Evolutionary conservation across 1,140 invertebrate genomes (phyloP).

Genomic region (Tenebrio molitor): DNA sequence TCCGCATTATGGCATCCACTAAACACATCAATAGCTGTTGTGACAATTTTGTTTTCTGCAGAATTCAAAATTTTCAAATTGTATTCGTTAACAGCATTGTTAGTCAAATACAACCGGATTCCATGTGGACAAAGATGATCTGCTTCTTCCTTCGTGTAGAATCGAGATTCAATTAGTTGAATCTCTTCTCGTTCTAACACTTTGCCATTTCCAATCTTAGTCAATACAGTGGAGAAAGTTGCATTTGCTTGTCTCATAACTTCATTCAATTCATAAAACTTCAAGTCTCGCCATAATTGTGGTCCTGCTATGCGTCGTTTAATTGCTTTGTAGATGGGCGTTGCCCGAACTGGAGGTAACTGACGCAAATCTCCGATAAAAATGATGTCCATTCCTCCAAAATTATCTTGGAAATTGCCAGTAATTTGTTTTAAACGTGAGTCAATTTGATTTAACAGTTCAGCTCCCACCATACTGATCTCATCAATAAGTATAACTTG

Average conservation of each 20-base stretch:
- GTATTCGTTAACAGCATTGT: conserved; percentile 51
- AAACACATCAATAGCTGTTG: conserved; percentile 53
- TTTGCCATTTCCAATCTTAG: conserved; percentile 60
- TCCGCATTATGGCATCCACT: conserved; percentile 14
- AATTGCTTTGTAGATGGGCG: conserved; percentile 54
- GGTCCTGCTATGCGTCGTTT: conserved; percentile 54
- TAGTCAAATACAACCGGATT: conserved; percentile 54
- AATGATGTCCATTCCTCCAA: conserved; percentile 54
- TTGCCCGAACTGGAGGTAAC: conserved; percentile 57
- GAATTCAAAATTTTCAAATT: conserved; percentile 52
- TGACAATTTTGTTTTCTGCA: conserved; percentile 57
- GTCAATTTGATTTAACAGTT: conserved; percentile 54
- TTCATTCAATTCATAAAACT: conserved; percentile 59
- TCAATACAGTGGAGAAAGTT: conserved; percentile 60
- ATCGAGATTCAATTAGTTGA: conserved; percentile 54
- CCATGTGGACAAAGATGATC: conserved; percentile 48
- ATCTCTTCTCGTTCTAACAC: conserved; percentile 46
- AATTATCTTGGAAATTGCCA: conserved; percentile 45
- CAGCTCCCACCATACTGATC: conserved; percentile 54
- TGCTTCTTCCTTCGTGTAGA: conserved; percentile 47
- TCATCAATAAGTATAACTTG: conserved; percentile 49
- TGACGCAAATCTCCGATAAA: conserved; percentile 55
- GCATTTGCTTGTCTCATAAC: conserved; percentile 60
- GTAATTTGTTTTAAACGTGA: conserved; percentile 55
- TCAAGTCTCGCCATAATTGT: conserved; percentile 58